These are phyloP conservation scores for Patella ulyssiponensis DNA, from an alignment of 2,888 invertebrate genomes.

Conservation along the genomic window DNA sequence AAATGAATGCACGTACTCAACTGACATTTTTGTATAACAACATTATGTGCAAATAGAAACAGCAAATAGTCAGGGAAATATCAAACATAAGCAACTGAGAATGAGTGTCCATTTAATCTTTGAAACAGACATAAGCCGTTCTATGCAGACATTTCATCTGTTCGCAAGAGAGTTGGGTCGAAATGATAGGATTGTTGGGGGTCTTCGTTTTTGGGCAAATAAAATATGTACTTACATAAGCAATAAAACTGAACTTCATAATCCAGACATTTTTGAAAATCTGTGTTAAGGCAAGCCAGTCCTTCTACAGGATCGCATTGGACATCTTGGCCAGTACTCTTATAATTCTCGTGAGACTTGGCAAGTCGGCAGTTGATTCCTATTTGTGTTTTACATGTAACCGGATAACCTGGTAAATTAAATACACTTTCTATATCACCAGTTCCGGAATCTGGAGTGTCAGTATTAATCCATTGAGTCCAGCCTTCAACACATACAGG, in stretches of 20 bases:
- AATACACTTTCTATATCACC: conserved; percentile 49
- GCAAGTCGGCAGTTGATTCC: conserved; percentile 58
- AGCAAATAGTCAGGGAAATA: too few relatives aligned
- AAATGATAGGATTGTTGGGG: too few relatives aligned
- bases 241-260: conserved; percentile 68
- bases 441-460: conserved; percentile 44
- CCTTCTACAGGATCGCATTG: conserved; percentile 76
- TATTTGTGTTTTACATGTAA: conserved; percentile 49
- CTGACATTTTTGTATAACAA: too few relatives aligned
- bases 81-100: too few relatives aligned
- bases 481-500: conserved; percentile 61
- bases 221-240: conserved; percentile 69
- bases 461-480: conserved; percentile 69
- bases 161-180: too few relatives aligned
- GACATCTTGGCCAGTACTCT: conserved; percentile 55
- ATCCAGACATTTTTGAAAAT: conserved; percentile 58
- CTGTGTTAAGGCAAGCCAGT: conserved; percentile 77
- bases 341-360: conserved; percentile 45
- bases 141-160: too few relatives aligned
- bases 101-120: too few relatives aligned
- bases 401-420: conserved; percentile 49
- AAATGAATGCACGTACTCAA: too few relatives aligned
- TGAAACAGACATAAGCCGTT: too few relatives aligned
- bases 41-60: too few relatives aligned
- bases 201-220: neutral